A percentile compares a stretch with the other conserved stretches of the same genome.
These are phyloP conservation scores for Hemicrepidius hirtus DNA, from an alignment of 2,888 invertebrate species.

Conservation along the genomic window DNA sequence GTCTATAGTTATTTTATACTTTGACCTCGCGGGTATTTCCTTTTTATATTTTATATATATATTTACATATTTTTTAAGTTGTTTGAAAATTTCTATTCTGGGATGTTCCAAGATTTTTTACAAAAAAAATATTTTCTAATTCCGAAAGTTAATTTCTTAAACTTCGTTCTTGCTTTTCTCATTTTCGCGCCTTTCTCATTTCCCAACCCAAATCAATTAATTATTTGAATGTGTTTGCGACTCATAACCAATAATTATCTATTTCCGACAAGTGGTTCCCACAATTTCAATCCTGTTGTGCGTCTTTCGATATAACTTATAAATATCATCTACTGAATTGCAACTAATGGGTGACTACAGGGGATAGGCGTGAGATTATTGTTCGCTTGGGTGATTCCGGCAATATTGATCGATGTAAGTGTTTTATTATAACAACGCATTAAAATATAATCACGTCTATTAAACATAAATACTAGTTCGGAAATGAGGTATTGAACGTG, in stretches of 20 bases:
- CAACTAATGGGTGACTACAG: conserved; percentile 23
- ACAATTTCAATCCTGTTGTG: conserved; percentile 21
- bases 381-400: conserved; percentile 18
- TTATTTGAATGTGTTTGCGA: conserved; percentile 6
- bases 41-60: no score
- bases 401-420: conserved; percentile 4
- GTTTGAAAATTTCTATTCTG: no score
- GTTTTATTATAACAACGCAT: conserved; percentile 6
- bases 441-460: neutral
- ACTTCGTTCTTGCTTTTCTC: no score
- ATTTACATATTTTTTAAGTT: no score
- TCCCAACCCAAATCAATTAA: neutral
- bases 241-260: conserved; percentile 11
- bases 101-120: no score
- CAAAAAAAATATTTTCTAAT: no score
- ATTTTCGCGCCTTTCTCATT: neutral
- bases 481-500: no score
- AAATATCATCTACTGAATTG: conserved; percentile 29
- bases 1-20: no score
- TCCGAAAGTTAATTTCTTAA: no score
- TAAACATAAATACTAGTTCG: neutral
- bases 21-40: no score
- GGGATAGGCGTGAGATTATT: conserved; percentile 27
- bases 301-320: conserved; percentile 11
- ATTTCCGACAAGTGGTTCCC: conserved; percentile 12